A percentile compares a stretch with the other conserved stretches of the same genome.
These are phyloP conservation scores for Sinodicranocentrus sp. DNA, from an alignment of 2,888 invertebrate genomes.

Conservation along the genomic window DNA sequence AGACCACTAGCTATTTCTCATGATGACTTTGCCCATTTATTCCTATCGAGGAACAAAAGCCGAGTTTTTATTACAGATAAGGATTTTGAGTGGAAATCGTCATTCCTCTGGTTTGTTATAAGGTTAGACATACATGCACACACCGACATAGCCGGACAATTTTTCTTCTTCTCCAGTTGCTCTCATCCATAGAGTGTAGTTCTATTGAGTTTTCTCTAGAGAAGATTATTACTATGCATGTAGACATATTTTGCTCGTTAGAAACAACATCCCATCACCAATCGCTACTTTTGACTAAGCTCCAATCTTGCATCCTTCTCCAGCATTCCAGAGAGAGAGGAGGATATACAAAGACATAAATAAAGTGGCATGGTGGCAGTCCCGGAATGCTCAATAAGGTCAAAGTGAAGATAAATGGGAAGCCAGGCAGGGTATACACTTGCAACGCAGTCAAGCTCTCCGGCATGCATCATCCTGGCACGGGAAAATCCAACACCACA, in stretches of 20 bases:
- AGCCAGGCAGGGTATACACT: not conserved
- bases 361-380: conserved; percentile 45
- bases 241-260: not conserved
- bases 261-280: not conserved
- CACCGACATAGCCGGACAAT: too few species aligned
- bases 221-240: not conserved
- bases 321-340: too few species aligned
- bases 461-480: not conserved
- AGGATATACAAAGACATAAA: conserved; percentile 47
- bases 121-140: not conserved
- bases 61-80: not conserved
- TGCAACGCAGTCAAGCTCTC: not conserved
- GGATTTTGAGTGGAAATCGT: conserved; percentile 7
- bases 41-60: not conserved
- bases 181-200: too few species aligned
- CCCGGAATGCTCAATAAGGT: conserved; percentile 54
- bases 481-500: conserved; percentile 19
- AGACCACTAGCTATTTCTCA: not conserved
- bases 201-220: not conserved
- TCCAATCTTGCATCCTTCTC: too few species aligned
- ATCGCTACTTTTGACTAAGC: conserved; percentile 19
- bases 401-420: conserved; percentile 49
- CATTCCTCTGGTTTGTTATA: not conserved
- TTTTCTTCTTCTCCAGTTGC: too few species aligned
- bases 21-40: not conserved